A percentile compares a stretch with the other conserved stretches of the same genome.
Evolutionary conservation across 2,797 vertebrate genomes (phyloP).

Genomic region (Macropodus opercularis): DNA sequence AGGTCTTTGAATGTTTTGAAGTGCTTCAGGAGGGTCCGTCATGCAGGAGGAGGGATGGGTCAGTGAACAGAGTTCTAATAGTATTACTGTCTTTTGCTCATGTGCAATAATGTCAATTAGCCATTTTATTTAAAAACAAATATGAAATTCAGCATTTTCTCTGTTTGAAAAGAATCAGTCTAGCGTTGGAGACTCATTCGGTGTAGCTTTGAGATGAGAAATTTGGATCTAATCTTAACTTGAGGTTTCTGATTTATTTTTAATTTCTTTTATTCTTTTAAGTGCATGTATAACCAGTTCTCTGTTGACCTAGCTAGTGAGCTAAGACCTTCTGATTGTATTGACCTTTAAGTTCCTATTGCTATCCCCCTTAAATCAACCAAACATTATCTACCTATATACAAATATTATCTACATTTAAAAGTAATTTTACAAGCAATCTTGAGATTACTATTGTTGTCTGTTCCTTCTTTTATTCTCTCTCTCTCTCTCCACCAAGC

Average conservation of each 20-base stretch:
- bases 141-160: conserved; percentile 47
- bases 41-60: conserved; percentile 39
- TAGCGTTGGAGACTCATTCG: conserved; percentile 28
- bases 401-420: conserved; percentile 78
- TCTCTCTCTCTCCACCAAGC: conserved; percentile 55
- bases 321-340: conserved; percentile 83
- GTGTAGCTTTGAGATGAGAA: conserved; percentile 48
- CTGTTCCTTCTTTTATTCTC: conserved; percentile 41
- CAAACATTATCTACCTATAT: conserved; percentile 79
- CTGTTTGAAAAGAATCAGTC: conserved; percentile 43
- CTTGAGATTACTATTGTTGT: conserved; percentile 61
- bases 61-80: conserved; percentile 67
- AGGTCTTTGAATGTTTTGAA: conserved; percentile 69
- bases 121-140: conserved; percentile 78
- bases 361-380: conserved; percentile 70
- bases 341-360: conserved; percentile 68
- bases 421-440: conserved; percentile 74
- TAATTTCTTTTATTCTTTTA: conserved; percentile 31
- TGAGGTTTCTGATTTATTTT: conserved; percentile 36
- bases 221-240: conserved; percentile 57
- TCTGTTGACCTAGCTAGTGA: conserved; percentile 77
- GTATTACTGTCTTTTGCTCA: conserved; percentile 80
- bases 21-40: conserved; percentile 61
- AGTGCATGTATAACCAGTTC: conserved; percentile 75
- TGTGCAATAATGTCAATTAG: conserved; percentile 84